Conservation (phyloP, 2,797 vertebrate genomes). For the Sylvia borin region DNA sequence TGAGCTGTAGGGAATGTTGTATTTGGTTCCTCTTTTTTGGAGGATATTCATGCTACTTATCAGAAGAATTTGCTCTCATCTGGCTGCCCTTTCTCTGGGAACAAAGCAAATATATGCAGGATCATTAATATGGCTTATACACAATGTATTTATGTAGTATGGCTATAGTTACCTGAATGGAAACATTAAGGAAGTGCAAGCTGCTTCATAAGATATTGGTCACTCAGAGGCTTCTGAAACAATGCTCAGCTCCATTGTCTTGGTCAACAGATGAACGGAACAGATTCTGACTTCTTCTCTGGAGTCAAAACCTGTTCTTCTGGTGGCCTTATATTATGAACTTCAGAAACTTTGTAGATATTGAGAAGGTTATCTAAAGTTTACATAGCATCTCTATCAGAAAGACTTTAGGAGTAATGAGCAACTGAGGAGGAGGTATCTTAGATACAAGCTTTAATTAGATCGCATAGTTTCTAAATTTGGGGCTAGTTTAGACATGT, state of each 20-base stretch:
- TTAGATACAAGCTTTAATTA: neutral
- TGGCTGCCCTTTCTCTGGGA: neutral
- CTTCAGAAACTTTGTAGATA: neutral
- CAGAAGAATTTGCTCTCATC: neutral
- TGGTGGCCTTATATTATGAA: neutral
- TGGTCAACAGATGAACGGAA: neutral
- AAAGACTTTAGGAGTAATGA: neutral
- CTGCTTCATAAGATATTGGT: neutral
- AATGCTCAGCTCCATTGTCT: neutral
- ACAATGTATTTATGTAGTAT: neutral
- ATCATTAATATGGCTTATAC: neutral
- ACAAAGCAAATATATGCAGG: neutral
- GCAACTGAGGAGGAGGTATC: neutral
- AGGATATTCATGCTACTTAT: neutral
- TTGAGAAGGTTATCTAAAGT: neutral
- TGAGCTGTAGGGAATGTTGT: neutral
- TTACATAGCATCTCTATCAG: neutral
- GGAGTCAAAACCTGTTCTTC: neutral
- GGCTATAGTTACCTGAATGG: neutral
- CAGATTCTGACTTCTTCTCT: neutral
- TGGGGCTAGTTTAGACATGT: neutral
- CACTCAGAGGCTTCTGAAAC: neutral
- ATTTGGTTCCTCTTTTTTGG: neutral
- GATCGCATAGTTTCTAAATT: neutral
- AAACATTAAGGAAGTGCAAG: neutral